Conservation (phyloP, 2,113 vertebrate species). For the Oreochromis spilurus region DNA sequence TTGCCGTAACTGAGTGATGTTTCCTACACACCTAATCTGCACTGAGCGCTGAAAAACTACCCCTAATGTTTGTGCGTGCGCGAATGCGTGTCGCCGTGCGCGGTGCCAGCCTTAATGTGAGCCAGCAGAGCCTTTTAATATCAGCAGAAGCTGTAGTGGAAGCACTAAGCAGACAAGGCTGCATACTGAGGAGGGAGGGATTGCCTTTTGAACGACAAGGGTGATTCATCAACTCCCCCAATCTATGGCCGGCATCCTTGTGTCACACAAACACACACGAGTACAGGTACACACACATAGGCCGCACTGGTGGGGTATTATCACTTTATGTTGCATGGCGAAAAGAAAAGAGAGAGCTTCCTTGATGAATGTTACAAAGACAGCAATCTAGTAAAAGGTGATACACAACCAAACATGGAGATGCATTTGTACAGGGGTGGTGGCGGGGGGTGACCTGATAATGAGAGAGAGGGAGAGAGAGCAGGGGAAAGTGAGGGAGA, state of each 20-base stretch:
- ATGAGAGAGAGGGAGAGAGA: slow-evolving; percentile 33
- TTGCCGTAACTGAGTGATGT: slow-evolving; percentile 63
- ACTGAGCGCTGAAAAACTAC: slow-evolving; percentile 63
- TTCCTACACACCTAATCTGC: slow-evolving; percentile 71
- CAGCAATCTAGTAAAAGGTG: slow-evolving; percentile 66
- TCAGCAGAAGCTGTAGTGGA: slow-evolving; percentile 60
- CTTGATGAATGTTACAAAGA: slow-evolving; percentile 67
- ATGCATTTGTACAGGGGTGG: slow-evolving; percentile 49
- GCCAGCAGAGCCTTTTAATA: slow-evolving; percentile 78
- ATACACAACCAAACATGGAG: slow-evolving; percentile 69
- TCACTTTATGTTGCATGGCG: slow-evolving; percentile 57
- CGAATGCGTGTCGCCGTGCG: slow-evolving; percentile 13
- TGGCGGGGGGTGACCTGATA: slow-evolving; percentile 43
- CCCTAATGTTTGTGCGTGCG: slow-evolving; percentile 63
- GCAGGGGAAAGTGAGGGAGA: slow-evolving; percentile 7
- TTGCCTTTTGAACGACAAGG: slow-evolving; percentile 73
- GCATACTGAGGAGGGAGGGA: slow-evolving; percentile 78
- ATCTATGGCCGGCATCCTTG: slow-evolving; percentile 62
- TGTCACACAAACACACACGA: slow-evolving; percentile 24
- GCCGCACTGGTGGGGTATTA: slow-evolving; percentile 61
- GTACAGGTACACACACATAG: not conserved
- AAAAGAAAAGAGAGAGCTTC: slow-evolving; percentile 58
- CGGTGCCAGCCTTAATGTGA: slow-evolving; percentile 65
- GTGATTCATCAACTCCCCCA: slow-evolving; percentile 74
- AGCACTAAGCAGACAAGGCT: slow-evolving; percentile 71